Conservation (phyloP, 1,140 invertebrate genomes). For the Diuraphis noxia region DNA sequence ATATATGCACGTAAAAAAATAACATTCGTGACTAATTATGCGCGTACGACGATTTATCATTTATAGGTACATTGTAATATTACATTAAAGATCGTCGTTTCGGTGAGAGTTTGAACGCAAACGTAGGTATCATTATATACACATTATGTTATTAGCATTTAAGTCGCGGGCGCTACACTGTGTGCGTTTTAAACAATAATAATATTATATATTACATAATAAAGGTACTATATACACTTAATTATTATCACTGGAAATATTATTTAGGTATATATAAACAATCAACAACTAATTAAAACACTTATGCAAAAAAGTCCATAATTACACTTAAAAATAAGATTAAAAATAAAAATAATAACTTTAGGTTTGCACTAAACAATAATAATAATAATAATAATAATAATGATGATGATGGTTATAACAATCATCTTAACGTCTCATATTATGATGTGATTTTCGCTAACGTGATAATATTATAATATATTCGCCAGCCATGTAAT, state of each 20-base stretch:
- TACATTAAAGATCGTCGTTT: conserved; percentile 23
- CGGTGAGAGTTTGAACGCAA: not conserved
- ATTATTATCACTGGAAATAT: conserved; percentile 41
- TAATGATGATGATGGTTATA: not conserved
- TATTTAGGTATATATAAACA: conserved; percentile 9
- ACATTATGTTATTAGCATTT: not conserved
- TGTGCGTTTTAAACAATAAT: not conserved
- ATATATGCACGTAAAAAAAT: conserved; percentile 25
- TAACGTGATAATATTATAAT: not conserved
- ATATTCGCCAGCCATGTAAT: not conserved
- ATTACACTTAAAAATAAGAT: conserved; percentile 13
- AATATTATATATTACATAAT: not conserved
- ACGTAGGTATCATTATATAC: not conserved
- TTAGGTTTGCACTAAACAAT: conserved; percentile 12
- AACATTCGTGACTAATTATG: conserved; percentile 35
- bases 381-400: conserved; percentile 6
- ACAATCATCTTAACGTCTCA: not conserved
- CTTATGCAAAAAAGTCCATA: not conserved
- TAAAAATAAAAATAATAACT: not conserved
- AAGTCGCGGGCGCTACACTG: not conserved
- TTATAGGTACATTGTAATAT: not conserved
- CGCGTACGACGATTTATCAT: not conserved
- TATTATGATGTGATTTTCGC: not conserved
- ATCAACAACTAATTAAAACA: conserved; percentile 40
- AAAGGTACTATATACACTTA: not conserved